Evolutionary conservation across 2,888 invertebrate genomes (phyloP).

Genomic region (Epirrhoe tristata): DNA sequence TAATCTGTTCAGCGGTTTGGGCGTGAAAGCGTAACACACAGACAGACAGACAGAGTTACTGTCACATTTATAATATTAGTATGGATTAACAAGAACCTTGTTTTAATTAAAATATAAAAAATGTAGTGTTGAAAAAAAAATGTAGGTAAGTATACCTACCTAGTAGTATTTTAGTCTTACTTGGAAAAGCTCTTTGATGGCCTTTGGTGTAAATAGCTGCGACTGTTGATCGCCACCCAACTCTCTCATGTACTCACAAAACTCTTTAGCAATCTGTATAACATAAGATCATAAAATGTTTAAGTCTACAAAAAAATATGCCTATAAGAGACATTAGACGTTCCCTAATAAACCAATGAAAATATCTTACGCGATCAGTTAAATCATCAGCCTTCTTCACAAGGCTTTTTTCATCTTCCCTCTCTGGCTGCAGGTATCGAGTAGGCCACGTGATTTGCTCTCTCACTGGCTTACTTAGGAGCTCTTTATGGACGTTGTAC

Average conservation of each 20-base stretch:
- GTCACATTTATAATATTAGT: no score
- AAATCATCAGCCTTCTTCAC: constrained; percentile 79
- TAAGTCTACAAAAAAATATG: no score
- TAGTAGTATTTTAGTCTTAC: no score
- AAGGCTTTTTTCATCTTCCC: constrained; percentile 77
- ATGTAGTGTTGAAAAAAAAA: no score
- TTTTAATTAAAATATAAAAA: no score
- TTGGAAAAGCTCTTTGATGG: constrained; percentile 81
- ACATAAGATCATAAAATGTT: not conserved
- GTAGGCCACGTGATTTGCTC: constrained; percentile 80
- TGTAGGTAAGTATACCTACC: no score
- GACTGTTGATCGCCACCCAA: constrained; percentile 81
- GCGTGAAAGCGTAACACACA: no score
- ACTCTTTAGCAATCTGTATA: constrained; percentile 77
- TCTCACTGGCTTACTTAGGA: constrained; percentile 71
- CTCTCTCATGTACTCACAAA: constrained; percentile 79
- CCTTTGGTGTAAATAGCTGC: constrained; percentile 76
- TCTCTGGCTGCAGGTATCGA: constrained; percentile 74
- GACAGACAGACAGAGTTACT: no score
- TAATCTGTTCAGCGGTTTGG: no score
- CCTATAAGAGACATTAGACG: no score
- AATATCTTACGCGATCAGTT: constrained; percentile 67
- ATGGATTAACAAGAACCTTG: no score
- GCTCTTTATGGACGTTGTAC: constrained; percentile 65
- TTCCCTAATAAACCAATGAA: not conserved